Percentiles rank a stretch among this genome's conserved stretches.
phyloP scores from a whole-genome alignment of 1,140 invertebrate species.

The Sitobion miscanthi region DNA sequence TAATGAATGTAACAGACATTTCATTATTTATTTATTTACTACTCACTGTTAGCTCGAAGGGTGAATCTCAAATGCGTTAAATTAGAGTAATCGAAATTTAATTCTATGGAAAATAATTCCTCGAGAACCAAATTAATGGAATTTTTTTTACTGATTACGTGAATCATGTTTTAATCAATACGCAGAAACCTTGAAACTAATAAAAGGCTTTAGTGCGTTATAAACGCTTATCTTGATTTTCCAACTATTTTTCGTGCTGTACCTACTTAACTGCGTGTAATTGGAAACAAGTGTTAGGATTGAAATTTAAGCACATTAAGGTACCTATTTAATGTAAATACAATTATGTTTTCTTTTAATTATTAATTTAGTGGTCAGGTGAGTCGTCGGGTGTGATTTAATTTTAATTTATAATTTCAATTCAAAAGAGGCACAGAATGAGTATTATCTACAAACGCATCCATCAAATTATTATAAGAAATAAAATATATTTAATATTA shows the following conservation, averaged over 20 bases:
- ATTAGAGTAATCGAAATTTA: constrained; percentile 11
- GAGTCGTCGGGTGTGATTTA: not conserved
- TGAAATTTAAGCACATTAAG: not conserved
- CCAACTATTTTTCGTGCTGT: not conserved
- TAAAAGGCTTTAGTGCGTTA: not conserved
- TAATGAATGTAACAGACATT: not conserved
- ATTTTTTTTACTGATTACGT: not conserved
- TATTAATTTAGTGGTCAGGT: not conserved
- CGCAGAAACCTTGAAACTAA: not conserved
- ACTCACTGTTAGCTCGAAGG: not conserved
- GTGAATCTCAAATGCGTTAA: not conserved
- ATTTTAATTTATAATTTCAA: not conserved
- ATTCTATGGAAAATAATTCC: not conserved
- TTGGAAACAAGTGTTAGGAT: not conserved
- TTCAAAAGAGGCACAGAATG: not conserved
- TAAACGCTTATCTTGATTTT: not conserved
- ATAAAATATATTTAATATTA: not conserved
- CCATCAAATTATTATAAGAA: not conserved
- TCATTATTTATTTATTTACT: not conserved
- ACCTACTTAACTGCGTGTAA: not conserved
- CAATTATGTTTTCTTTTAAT: not conserved
- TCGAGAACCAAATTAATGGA: not conserved
- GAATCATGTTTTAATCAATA: not conserved
- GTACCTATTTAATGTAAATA: too few relatives aligned
- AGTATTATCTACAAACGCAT: not conserved